A percentile compares a stretch with the other conserved stretches of the same genome.
These are phyloP conservation scores for Cheirogaleus medius DNA, from an alignment of 2,113 vertebrate genomes.

Conservation along the genomic window DNA sequence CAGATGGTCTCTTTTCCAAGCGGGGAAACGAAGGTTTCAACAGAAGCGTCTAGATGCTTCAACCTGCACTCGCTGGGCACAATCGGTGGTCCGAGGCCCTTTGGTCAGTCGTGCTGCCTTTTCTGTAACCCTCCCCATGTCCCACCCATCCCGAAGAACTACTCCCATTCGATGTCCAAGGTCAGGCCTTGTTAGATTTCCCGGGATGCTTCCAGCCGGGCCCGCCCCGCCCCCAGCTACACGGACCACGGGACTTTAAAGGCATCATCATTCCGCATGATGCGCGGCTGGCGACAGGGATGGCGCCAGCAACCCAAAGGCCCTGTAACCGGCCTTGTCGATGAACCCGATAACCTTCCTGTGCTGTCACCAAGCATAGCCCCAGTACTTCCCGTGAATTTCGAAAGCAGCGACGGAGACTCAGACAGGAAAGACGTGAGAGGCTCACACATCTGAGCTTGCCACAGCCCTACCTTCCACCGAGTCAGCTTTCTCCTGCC, in stretches of 20 bases:
- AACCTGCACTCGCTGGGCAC: not conserved
- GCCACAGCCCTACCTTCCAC: not conserved
- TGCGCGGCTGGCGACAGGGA: fast-evolving
- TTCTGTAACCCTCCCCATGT: not conserved
- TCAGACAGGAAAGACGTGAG: not conserved
- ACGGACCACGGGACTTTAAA: not conserved
- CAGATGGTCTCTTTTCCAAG: not conserved
- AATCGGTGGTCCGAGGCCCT: not conserved
- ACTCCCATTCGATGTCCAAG: fast-evolving
- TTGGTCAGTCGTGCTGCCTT: not conserved
- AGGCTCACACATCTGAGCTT: not conserved
- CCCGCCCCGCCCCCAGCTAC: too few relatives aligned
- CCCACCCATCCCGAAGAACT: not conserved
- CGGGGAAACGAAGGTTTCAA: not conserved
- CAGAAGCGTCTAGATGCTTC: not conserved
- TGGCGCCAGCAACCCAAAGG: not conserved
- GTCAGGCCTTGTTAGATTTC: not conserved
- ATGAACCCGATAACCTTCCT: fast-evolving
- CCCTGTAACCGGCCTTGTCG: fast-evolving
- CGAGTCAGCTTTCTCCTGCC: not conserved
- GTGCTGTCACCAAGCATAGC: not conserved
- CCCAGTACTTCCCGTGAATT: not conserved
- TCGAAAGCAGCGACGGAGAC: not conserved
- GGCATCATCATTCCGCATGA: not conserved
- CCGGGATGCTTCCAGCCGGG: not conserved